Base-by-base conservation (phyloP, 2,113 vertebrate species). In the Thinocorus orbignyianus region DNA sequence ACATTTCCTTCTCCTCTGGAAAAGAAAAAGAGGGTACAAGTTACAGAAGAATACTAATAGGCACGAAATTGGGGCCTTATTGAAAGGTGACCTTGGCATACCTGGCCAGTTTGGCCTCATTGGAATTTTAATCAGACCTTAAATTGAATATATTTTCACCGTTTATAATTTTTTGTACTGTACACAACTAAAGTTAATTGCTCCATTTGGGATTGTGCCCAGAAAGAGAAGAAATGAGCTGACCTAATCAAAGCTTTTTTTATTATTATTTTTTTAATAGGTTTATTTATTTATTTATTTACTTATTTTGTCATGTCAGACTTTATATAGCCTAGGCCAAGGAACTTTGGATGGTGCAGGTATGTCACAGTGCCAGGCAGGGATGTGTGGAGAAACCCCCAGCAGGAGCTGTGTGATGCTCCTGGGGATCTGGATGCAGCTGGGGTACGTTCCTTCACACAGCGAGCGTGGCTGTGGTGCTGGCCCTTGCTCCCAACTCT, bases 171-270 rank as follows among this genome's bases (percentile, higher is more conserved):
- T 90, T 88, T 52, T 85, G 55, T 62, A 89, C 39, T 48, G 52
- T 81, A 95, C 55, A 88, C 41, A 91, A 82, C 64, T 74, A 6
- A 83, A 95, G 61, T 89, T 88, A 86, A 90, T 69, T 87, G 83
- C 58, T 76, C 22, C 37, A 52, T 51, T 88, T 90, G 81, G 77
- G 60, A 70, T 10, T 11, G 81, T 72, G 69, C 46, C 74, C 52
- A 91, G 83, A 93, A 91, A 77, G 4, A 5, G 30, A 86, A 74
- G 39, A 93, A 95, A 90, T 19, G 85, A 88, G 54, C 31, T 78
- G 55, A 91, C 30, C 48, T 44, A 65, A 78, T 85, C 72, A 79
- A 84, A 93, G 64, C 4, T 24, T 3, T 33, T 37, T 41, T 23
- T 42, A 15, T 31, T 42, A 25, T 22, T n/a, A n/a, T n/a, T n/a